A percentile compares a stretch with the other conserved stretches of the same genome.
phyloP scores from a whole-genome alignment of 1,140 invertebrate genomes.

The Sitophilus oryzae region DNA sequence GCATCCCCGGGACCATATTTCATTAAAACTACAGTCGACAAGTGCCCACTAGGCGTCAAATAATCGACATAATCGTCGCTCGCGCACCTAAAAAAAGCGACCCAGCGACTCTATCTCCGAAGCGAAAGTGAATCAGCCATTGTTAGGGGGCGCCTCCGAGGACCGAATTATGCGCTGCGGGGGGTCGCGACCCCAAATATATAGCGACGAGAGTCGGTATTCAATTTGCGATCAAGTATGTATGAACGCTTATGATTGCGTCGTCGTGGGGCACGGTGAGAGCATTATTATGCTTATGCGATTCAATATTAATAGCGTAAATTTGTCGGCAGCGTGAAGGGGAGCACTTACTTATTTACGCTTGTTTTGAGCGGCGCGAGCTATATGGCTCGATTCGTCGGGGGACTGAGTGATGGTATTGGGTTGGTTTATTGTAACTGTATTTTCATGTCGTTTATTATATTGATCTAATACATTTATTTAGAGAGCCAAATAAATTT shows the following conservation, averaged over 20 bases:
- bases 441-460: too few relatives aligned
- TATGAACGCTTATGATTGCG: constrained; percentile 40
- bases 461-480: too few relatives aligned
- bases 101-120: too few relatives aligned
- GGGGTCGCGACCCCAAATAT: constrained; percentile 37
- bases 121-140: too few relatives aligned
- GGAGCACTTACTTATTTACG: constrained; percentile 25
- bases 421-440: too few relatives aligned
- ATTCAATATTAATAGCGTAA: constrained; percentile 28
- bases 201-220: constrained; percentile 31
- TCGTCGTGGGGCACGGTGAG: constrained; percentile 12
- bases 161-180: too few relatives aligned
- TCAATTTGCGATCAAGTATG: constrained; percentile 42
- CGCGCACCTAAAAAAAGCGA: too few relatives aligned
- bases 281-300: constrained; percentile 37
- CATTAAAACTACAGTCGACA: constrained; percentile 38
- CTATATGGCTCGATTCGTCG: too few relatives aligned
- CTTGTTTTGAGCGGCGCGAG: constrained; percentile 17
- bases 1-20: constrained; percentile 39
- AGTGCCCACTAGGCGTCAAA: constrained; percentile 35
- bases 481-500: too few relatives aligned
- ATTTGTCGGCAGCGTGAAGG: constrained; percentile 17
- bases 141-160: too few relatives aligned
- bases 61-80: constrained; percentile 43
- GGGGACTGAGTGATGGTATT: too few relatives aligned